These are phyloP conservation scores for Cataglyphis livida DNA, from an alignment of 2,888 invertebrate genomes.

Conservation along the genomic window DNA sequence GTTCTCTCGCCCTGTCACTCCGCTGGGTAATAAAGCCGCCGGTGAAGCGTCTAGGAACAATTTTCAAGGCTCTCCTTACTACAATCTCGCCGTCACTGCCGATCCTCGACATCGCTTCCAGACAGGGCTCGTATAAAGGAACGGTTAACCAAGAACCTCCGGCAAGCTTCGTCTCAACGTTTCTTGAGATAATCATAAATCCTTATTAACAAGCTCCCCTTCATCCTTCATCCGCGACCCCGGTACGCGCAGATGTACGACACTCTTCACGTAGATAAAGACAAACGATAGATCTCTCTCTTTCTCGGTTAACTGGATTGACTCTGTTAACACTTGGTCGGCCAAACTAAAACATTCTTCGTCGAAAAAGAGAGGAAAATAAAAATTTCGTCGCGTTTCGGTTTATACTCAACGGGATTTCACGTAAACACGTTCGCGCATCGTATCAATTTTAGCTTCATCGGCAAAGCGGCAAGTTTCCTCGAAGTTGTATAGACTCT, in stretches of 20 bases:
- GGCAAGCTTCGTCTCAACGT: conserved; percentile 61
- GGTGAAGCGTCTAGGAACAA: conserved; percentile 44
- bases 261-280: not conserved
- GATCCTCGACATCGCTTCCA: conserved; percentile 30
- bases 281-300: not conserved
- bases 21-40: conserved; percentile 23
- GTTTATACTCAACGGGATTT: conserved; percentile 5
- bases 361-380: not conserved
- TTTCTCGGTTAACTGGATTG: not conserved
- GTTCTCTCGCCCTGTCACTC: conserved; percentile 9
- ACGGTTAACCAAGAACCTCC: conserved; percentile 62
- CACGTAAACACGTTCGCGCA: not conserved
- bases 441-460: not conserved
- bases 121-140: conserved; percentile 60
- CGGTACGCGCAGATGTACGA: not conserved
- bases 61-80: conserved; percentile 47
- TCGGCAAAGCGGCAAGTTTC: not conserved
- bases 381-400: not conserved
- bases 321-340: not conserved
- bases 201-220: conserved; percentile 69
- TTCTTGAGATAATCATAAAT: conserved; percentile 72
- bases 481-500: not conserved
- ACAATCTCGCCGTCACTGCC: conserved; percentile 36
- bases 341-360: not conserved
- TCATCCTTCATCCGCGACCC: conserved; percentile 52